Percentiles rank a stretch among this genome's conserved stretches.
Evolutionary conservation across 2,797 vertebrate genomes (phyloP).

Genomic region (Microchirus variegatus): DNA sequence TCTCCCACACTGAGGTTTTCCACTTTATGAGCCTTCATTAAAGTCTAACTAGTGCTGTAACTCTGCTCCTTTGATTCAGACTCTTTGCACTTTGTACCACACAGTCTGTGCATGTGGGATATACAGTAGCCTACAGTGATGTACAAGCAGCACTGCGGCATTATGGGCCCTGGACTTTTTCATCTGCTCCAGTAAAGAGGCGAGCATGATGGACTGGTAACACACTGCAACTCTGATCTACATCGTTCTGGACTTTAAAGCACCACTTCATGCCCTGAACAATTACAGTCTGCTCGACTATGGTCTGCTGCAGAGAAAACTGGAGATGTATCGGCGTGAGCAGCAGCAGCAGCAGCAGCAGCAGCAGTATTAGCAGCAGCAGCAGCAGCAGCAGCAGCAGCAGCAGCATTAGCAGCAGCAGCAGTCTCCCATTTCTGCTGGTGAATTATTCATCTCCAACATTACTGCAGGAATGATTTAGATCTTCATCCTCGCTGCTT

Average conservation of each 20-base stretch:
- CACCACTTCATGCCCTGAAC: conserved; percentile 65
- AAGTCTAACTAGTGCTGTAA: conserved; percentile 57
- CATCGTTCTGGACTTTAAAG: conserved; percentile 71
- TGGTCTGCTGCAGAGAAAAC: conserved; percentile 42
- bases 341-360: conserved; percentile 6
- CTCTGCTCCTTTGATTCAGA: conserved; percentile 55
- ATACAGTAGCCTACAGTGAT: conserved; percentile 37
- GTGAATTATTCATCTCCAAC: conserved; percentile 78
- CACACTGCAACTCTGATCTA: conserved; percentile 69
- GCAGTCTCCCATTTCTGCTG: conserved; percentile 56
- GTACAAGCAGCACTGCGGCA: conserved; percentile 23
- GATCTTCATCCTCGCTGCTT: conserved; percentile 41
- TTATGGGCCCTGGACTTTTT: conserved; percentile 49
- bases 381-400: conserved; percentile 24
- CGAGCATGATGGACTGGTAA: conserved; percentile 67
- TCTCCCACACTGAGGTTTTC: conserved; percentile 51
- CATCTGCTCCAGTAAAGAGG: conserved; percentile 55
- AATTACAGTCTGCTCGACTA: conserved; percentile 63
- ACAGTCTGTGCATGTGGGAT: conserved; percentile 25
- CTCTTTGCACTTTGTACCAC: conserved; percentile 19
- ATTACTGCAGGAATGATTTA: conserved; percentile 66
- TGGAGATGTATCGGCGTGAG: conserved; percentile 63
- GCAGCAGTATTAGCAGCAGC: conserved; percentile 10
- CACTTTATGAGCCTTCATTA: conserved; percentile 65
- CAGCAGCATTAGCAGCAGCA: conserved; percentile 9